Evolutionary conservation across 2,888 invertebrate genomes (phyloP).

Genomic region (Leucophora obtusa): DNA sequence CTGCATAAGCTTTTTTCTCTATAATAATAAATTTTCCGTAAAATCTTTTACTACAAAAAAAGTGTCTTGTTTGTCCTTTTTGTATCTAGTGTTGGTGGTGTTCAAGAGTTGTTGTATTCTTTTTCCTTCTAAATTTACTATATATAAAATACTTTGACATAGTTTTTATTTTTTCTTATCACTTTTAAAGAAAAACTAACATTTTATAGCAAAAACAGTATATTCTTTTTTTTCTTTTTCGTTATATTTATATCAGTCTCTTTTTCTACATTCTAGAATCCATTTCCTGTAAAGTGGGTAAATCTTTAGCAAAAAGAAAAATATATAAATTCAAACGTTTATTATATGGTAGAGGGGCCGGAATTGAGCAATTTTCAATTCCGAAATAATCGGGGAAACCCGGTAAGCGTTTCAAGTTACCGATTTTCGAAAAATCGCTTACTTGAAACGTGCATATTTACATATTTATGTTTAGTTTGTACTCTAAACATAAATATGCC

Average conservation of each 20-base stretch:
- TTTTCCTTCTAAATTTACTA: constrained; percentile 41
- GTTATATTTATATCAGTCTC: constrained; percentile 43
- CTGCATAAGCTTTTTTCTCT: constrained; percentile 45
- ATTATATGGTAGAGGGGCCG: too few relatives aligned
- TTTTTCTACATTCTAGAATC: constrained; percentile 23
- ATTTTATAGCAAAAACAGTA: background rate
- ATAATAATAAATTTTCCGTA: background rate
- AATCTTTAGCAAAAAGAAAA: constrained; percentile 5
- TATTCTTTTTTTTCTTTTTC: constrained; percentile 7
- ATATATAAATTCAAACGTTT: constrained; percentile 32
- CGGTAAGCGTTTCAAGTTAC: too few relatives aligned
- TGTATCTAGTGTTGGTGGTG: constrained; percentile 4
- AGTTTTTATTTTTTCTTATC: constrained; percentile 17
- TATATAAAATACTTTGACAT: constrained; percentile 54
- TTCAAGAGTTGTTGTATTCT: background rate
- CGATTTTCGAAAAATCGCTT: too few relatives aligned
- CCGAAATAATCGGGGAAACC: too few relatives aligned
- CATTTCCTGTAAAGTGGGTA: constrained; percentile 40
- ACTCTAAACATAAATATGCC: too few relatives aligned
- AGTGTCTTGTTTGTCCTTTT: constrained; percentile 8
- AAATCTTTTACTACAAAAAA: constrained; percentile 21
- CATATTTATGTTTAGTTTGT: too few relatives aligned
- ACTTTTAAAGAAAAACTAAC: background rate
- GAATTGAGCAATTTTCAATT: too few relatives aligned
- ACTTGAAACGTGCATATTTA: too few relatives aligned